A percentile compares a stretch with the other conserved stretches of the same genome.
phyloP scores from a whole-genome alignment of 1,140 invertebrate genomes.

The Brachionus rubens region DNA sequence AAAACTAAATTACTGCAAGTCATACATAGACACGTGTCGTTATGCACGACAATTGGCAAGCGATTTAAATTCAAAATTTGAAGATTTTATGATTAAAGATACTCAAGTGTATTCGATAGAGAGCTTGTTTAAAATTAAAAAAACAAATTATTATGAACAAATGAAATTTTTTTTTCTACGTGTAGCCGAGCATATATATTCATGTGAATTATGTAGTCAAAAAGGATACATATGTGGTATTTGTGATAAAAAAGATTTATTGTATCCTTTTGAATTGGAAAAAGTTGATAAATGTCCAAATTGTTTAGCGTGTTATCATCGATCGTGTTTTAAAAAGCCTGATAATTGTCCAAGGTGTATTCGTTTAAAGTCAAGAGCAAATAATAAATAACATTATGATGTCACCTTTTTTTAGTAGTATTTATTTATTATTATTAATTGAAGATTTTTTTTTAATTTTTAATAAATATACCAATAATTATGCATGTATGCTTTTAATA shows the following conservation, averaged over 20 bases:
- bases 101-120: conserved; percentile 18
- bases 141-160: not conserved
- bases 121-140: conserved; percentile 27
- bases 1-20: not conserved
- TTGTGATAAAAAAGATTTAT: conserved; percentile 23
- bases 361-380: not conserved
- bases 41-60: not conserved
- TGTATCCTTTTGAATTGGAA: conserved; percentile 37
- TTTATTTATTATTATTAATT: not conserved
- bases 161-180: not conserved
- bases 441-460: not conserved
- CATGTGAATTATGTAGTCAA: conserved; percentile 39
- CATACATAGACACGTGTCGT: conserved; percentile 11
- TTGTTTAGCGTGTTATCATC: conserved; percentile 35
- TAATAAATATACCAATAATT: too few species aligned
- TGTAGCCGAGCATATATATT: not conserved
- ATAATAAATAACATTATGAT: not conserved
- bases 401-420: not conserved
- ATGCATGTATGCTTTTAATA: too few species aligned
- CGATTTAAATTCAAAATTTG: conserved; percentile 18
- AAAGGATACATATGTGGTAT: conserved; percentile 35
- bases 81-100: conserved; percentile 27
- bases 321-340: not conserved
- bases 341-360: conserved; percentile 25
- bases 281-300: not conserved